A percentile compares a stretch with the other conserved stretches of the same genome.
These are phyloP conservation scores for Nasonovia ribisnigri DNA, from an alignment of 2,888 invertebrate species.

Conservation along the genomic window DNA sequence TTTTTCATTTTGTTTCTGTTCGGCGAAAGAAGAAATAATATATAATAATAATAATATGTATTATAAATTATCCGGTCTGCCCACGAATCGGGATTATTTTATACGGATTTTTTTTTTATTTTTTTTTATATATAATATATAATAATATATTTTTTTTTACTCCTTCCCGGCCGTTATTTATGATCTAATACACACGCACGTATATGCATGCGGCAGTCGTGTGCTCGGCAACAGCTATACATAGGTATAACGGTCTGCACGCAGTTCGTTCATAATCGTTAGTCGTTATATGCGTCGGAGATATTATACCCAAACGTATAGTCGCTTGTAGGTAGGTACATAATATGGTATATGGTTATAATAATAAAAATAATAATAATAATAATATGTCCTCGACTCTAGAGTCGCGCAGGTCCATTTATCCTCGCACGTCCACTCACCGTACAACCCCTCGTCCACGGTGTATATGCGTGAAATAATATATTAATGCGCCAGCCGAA, in stretches of 20 bases:
- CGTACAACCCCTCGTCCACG: neutral
- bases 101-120: slow-evolving; percentile 24
- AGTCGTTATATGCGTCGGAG: neutral
- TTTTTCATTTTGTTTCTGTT: neutral
- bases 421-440: neutral
- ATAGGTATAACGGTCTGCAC: neutral
- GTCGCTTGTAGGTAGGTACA: neutral
- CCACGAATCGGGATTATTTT: slow-evolving; percentile 43
- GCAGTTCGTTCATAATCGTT: slow-evolving; percentile 28
- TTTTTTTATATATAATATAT: neutral
- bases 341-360: neutral
- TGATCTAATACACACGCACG: neutral
- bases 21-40: slow-evolving; percentile 12
- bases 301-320: neutral
- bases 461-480: neutral
- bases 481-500: neutral
- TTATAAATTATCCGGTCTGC: slow-evolving; percentile 58
- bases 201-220: neutral
- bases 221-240: neutral
- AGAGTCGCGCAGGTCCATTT: neutral
- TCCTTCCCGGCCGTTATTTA: slow-evolving; percentile 35
- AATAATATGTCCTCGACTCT: neutral
- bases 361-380: neutral
- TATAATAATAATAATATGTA: neutral
- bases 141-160: neutral